Conservation (phyloP, 92 coral and sea anemone genomes). For the Porites divaricata region DNA sequence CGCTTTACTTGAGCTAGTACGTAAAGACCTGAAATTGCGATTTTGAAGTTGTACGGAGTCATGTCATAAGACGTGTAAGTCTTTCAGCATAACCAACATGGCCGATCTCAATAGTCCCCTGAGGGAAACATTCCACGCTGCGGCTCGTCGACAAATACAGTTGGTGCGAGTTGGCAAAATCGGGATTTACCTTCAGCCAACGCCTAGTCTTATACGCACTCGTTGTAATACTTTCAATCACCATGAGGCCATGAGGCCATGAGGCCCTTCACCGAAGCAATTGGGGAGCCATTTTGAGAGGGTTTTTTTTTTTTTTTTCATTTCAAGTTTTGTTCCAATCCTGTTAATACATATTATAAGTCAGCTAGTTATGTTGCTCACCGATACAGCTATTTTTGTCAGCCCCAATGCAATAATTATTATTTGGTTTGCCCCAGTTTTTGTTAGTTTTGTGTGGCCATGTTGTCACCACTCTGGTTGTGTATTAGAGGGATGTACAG, state of each 20-base stretch:
- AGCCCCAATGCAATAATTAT: conserved; percentile 1
- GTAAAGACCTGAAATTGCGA: too few relatives aligned
- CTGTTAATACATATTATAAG: too few relatives aligned
- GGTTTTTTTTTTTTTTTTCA: too few relatives aligned
- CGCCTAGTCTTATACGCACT: neutral
- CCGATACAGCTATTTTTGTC: neutral
- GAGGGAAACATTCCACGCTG: too few relatives aligned
- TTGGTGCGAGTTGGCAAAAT: neutral
- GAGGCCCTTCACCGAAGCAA: neutral
- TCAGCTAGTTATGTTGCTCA: neutral
- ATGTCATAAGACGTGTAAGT: too few relatives aligned
- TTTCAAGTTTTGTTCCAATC: neutral
- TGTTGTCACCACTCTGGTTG: neutral
- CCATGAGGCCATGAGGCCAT: neutral
- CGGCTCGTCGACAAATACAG: too few relatives aligned
- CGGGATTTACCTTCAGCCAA: neutral
- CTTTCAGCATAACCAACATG: neutral
- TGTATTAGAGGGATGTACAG: neutral
- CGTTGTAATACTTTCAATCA: neutral
- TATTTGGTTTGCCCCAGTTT: conserved; percentile 1
- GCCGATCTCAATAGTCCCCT: too few relatives aligned
- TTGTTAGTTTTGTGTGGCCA: neutral
- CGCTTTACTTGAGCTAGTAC: neutral
- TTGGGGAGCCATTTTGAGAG: too few relatives aligned
- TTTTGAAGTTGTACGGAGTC: too few relatives aligned